Conservation (phyloP, 2,113 vertebrate genomes). For the Clupea harengus region DNA sequence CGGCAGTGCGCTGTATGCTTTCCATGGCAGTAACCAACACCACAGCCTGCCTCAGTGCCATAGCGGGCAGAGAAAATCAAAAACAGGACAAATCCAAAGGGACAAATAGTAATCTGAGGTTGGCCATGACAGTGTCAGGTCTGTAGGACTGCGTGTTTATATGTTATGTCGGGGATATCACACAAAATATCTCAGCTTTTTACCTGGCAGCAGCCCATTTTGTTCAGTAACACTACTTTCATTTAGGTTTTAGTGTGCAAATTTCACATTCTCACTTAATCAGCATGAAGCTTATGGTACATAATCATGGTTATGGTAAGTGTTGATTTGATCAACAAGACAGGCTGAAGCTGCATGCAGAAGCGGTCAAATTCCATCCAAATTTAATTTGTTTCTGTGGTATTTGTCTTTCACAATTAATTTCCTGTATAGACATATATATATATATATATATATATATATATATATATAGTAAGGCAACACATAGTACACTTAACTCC, state of each 20-base stretch:
- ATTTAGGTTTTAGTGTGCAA: neutral
- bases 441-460: neutral
- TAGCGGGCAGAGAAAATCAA: constrained; percentile 61
- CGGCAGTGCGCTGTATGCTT: constrained; percentile 46
- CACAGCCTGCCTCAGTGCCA: constrained; percentile 57
- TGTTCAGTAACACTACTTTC: neutral
- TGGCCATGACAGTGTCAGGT: neutral
- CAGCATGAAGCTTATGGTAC: neutral
- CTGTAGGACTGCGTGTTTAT: neutral
- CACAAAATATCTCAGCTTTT: neutral
- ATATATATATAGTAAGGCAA: neutral
- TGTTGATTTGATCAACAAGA: too few relatives aligned
- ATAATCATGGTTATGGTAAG: too few relatives aligned
- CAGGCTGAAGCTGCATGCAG: too few relatives aligned
- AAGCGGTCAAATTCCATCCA: too few relatives aligned
- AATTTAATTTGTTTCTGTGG: too few relatives aligned
- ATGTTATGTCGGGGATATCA: too few relatives aligned
- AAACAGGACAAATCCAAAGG: constrained; percentile 51
- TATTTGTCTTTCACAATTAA: too few relatives aligned
- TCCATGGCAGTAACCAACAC: constrained; percentile 59
- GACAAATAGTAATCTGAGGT: neutral
- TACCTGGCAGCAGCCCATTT: neutral
- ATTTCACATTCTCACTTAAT: neutral
- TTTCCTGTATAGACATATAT: neutral
- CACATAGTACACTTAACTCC: neutral